Base-by-base conservation (phyloP, 2,113 vertebrate genomes). In the Sinocyclocheilus maitianheensis region DNA sequence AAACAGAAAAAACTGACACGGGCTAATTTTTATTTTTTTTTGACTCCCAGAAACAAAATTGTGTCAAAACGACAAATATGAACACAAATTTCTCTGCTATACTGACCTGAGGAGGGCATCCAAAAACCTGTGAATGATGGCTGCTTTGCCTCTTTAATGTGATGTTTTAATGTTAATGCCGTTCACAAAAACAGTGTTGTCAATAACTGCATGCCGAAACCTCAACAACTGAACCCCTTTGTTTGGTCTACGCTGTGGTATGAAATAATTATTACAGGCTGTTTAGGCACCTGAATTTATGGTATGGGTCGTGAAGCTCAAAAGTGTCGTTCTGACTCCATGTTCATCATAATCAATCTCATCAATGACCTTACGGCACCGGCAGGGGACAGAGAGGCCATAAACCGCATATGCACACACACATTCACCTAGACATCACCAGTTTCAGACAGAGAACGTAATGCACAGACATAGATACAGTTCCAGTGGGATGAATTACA, bases 321-420 rank as follows among this genome's bases (percentile, higher is more conserved):
- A 86, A 83, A 51, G 62, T 89, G 87, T 90, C 87, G 86, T 90
- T 90, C 87, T 89, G 87, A 87, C 89, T 91, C 88, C 86, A 88
- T 85, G 87, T 75, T 87, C 85, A 83, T 89, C 85, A 87, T 90
- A 92, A 92, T 93, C 91, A 93, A 92, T 91, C 92, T 90, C 84
- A 77, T 71, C 81, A 80, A 89, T 88, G 90, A 93, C 88, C 89
- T 69, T 40, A 86, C 84, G 80, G 85, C 76, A 75, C 30, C 48
- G 18, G 9, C 30, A 3, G 20, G 40, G 58, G 40, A 87, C 86
- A 85, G 83, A 87, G 86, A 18, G 51, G 84, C 77, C 90, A 77
- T 92, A 86, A 80, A 86, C 65, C 8, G n/a, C 71, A 60, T 37
- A 43, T 63, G 60, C 2, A 53, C 48, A 62, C 43, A 9, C 75